A percentile compares a stretch with the other conserved stretches of the same genome.
Conservation (phyloP, 2,797 vertebrate species). For the Phylloscopus collybita region DNA sequence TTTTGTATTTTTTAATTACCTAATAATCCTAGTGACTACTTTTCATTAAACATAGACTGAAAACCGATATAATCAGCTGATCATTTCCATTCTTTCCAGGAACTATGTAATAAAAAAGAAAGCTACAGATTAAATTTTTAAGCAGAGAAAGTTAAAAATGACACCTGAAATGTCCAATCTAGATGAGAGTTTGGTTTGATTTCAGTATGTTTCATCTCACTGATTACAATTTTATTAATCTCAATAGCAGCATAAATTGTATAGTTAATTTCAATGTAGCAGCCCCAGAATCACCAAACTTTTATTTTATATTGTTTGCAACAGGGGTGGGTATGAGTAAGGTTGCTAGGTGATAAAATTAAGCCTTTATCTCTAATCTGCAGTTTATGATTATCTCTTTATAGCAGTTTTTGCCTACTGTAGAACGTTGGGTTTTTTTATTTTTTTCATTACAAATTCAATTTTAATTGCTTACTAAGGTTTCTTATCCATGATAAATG, state of each 20-base stretch:
- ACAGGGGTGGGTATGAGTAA: background rate
- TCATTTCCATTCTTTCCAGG: background rate
- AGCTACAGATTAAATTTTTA: background rate
- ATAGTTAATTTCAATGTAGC: background rate
- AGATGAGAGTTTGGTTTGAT: background rate
- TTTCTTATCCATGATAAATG: background rate
- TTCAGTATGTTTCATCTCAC: background rate
- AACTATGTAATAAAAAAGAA: background rate
- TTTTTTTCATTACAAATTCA: background rate
- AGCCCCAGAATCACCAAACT: background rate
- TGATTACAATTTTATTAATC: background rate
- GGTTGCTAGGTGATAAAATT: slow-evolving; percentile 6
- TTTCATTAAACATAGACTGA: background rate
- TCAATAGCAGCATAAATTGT: background rate
- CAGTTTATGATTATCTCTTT: background rate
- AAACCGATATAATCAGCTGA: background rate
- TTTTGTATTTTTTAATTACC: background rate
- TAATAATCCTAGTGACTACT: background rate
- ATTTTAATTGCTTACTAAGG: slow-evolving; percentile 8
- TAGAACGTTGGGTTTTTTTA: background rate
- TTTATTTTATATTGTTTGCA: background rate
- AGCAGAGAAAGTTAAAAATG: background rate
- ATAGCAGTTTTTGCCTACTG: background rate
- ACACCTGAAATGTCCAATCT: background rate
- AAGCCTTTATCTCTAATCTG: slow-evolving; percentile 2